Evolutionary conservation across 2,797 vertebrate genomes (phyloP), one percentile per base, ranked within the genome.

Genomic region (Myripristis murdjan): DNA sequence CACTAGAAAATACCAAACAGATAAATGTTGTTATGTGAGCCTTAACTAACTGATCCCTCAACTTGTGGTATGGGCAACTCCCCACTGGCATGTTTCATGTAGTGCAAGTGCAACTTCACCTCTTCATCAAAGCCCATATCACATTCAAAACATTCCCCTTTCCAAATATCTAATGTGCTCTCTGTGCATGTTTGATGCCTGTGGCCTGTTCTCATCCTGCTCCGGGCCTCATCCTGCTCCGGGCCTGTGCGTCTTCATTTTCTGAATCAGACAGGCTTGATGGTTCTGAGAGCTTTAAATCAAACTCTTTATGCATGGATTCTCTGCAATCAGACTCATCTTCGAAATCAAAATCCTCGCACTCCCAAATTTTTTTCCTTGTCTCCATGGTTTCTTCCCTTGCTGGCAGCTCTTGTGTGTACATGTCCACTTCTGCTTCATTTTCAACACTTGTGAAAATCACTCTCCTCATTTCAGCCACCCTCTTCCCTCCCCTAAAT

Each of bases 1-100:
- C 6, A 1, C 8, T 6, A 65, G 12, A 60, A 53, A 59, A 51
- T 0, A 44, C 41, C 6, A 33, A 67, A 35, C 1, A 7, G 2
- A 31, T 44, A 12, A 14, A 15, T 11, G 41, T 16, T 15, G n/a
- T 16, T 16, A 44, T 44, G 3, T 16, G 20, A 70, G 1, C 12
- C 18, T 39, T 86, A 44, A 44, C n/a, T 18, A 44, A 15, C n/a
- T 46, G n/a, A 77, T 20, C 5, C 28, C 26, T 79, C 28, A 5
- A 11, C 44, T 10, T 74, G 64, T 6, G 53, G 61, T n/a, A 90
- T 70, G 0, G 91, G 91, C 37, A 94, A 46, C 63, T 94, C 92
- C 9, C 92, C 93, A 3, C 88, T 92, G 18, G 92, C 93, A 59
- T 94, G 94, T 79, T 91, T 89, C 37, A 94, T 85, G 57, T 94